phyloP scores from a whole-genome alignment of 2,797 vertebrate species.

The Heteromormyrus szaboi region DNA sequence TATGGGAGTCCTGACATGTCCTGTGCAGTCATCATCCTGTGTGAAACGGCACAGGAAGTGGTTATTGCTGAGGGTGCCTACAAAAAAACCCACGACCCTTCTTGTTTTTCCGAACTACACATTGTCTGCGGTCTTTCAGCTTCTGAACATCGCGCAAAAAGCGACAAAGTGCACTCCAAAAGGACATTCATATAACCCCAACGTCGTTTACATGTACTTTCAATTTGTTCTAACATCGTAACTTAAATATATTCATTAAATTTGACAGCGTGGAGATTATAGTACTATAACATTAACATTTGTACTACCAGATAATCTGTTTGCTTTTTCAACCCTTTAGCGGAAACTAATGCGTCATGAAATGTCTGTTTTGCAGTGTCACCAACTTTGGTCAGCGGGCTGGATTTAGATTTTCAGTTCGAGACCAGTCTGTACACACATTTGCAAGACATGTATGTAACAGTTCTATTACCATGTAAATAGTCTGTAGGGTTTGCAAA shows the following conservation, averaged over 20 bases:
- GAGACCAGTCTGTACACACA: background rate
- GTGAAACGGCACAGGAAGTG: conserved; percentile 11
- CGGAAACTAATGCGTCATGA: background rate
- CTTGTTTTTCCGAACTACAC: background rate
- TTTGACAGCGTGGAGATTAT: background rate
- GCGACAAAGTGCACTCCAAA: background rate
- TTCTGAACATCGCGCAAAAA: background rate
- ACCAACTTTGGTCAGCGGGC: background rate
- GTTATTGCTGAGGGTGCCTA: background rate
- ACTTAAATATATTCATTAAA: background rate
- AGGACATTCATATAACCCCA: background rate
- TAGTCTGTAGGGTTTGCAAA: background rate
- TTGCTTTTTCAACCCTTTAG: background rate
- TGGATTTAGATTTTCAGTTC: background rate
- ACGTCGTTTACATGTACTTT: background rate
- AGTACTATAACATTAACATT: background rate
- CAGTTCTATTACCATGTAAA: background rate
- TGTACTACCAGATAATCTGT: background rate
- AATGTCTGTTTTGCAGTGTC: background rate
- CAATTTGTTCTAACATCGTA: background rate
- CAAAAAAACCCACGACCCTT: background rate
- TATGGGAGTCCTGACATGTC: background rate
- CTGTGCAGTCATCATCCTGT: background rate
- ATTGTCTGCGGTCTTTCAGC: background rate
- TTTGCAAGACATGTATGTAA: background rate